Evolutionary conservation across 1,140 invertebrate species (phyloP), one percentile per base, ranked within the genome.

Genomic region (Tetraneura akinire): DNA sequence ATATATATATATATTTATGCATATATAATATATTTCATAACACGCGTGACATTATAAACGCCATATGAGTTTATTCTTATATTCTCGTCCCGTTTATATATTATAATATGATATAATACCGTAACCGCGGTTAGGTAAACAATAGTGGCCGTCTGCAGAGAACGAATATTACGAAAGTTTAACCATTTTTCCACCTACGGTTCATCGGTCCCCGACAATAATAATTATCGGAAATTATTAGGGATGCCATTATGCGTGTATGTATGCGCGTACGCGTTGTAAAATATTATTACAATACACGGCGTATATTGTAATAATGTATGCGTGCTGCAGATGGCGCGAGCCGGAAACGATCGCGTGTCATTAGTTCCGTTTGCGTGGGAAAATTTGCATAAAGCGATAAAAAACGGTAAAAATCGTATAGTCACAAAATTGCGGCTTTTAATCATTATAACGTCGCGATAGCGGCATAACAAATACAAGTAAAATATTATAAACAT

Each of bases 351-450:
- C 29, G 49, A 74, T 74, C 32, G 71, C 71, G 71, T 45, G 73
- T 76, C 55, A 42, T 60, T 74, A 57, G 18, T 42, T 21, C 51
- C 55, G 49, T 37, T 45, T 14, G 66, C 32, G 51, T 55, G 71
- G 71, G 51, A 57, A 55, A 32, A 74, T 74, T 74, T 42, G 49
- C 71, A 57, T 74, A 57, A 74, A 74, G 13, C 71, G 51, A 74
- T 57, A 57, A 42, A 55, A 74, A 74, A 10, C 37, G 37, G n/a
- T 23, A 21, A 21, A 64, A 47, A 47, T 21, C 60, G 60, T 14
- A n/a, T n/a, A 11, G 21, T 23, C 21, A 14, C 11, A 47, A 47
- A 47, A 47, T 47, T 47, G 45, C 45, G 10, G 32, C 45, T 47
- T 47, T 47, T 47, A 62, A 62, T 62, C 60, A 29, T n/a, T n/a